phyloP scores from a whole-genome alignment of 2,797 vertebrate species.

The Trematocara caparti region DNA sequence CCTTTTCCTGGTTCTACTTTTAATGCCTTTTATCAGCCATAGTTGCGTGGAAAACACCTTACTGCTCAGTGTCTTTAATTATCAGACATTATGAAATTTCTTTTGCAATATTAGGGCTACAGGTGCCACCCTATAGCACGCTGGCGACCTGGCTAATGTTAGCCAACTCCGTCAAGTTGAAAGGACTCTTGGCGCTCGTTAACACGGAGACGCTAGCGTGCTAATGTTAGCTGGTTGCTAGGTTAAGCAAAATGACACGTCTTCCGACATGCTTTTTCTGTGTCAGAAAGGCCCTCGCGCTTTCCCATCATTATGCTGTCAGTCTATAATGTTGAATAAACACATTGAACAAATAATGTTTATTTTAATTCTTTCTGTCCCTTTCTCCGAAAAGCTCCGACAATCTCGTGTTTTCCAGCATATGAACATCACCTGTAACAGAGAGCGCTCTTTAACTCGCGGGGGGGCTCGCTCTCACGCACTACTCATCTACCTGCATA shows the following conservation, averaged over 20 bases:
- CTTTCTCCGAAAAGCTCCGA: background rate
- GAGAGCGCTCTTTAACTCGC: background rate
- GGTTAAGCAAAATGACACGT: slow-evolving; percentile 67
- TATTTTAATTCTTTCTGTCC: background rate
- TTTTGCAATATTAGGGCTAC: background rate
- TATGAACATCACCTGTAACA: background rate
- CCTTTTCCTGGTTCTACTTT: slow-evolving; percentile 34
- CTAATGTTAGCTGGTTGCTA: slow-evolving; percentile 58
- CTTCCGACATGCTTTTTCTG: slow-evolving; percentile 52
- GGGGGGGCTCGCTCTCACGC: background rate
- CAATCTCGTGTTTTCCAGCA: background rate
- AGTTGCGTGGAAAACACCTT: background rate
- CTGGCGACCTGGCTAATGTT: slow-evolving; percentile 31
- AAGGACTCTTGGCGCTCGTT: slow-evolving; percentile 64
- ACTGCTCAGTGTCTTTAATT: fast-evolving
- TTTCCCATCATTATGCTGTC: background rate
- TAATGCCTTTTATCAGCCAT: background rate
- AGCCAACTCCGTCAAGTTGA: slow-evolving; percentile 50
- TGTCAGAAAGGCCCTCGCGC: slow-evolving; percentile 12
- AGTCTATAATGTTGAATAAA: background rate
- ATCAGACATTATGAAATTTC: background rate
- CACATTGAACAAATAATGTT: background rate
- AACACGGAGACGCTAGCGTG: slow-evolving; percentile 54
- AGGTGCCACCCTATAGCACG: slow-evolving; percentile 16
- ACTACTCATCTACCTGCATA: background rate